A percentile compares a stretch with the other conserved stretches of the same genome.
Evolutionary conservation across 2,797 vertebrate genomes (phyloP).

Genomic region (Potorous gilbertii): DNA sequence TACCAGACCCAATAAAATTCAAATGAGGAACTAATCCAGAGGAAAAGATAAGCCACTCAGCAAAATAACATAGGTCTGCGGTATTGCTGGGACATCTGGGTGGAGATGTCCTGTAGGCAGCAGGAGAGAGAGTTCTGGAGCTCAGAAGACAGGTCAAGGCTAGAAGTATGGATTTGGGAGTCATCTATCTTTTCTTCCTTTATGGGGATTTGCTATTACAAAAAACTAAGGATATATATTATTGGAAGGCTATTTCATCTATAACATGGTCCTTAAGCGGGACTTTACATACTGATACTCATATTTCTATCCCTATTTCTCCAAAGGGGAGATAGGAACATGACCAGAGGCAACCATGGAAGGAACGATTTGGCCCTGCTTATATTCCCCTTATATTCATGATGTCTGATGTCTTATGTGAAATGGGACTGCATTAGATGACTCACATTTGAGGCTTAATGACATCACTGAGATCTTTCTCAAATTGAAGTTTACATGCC

Average conservation of each 20-base stretch:
- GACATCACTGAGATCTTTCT: conserved; percentile 17
- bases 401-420: not conserved
- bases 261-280: not conserved
- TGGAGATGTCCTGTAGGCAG: not conserved
- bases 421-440: not conserved
- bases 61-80: not conserved
- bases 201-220: not conserved
- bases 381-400: not conserved
- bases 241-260: not conserved
- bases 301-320: not conserved
- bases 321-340: not conserved
- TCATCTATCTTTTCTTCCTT: not conserved
- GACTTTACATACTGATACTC: not conserved
- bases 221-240: not conserved
- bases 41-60: not conserved
- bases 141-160: not conserved
- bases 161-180: not conserved
- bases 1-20: not conserved
- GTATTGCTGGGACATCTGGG: not conserved
- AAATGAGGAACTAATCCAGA: not conserved
- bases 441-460: conserved; percentile 21
- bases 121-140: not conserved
- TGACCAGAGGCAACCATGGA: not conserved
- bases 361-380: not conserved
- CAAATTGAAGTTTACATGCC: conserved; percentile 37